phyloP scores from a whole-genome alignment of 1,140 invertebrate species.

The Colletes latitarsis region DNA sequence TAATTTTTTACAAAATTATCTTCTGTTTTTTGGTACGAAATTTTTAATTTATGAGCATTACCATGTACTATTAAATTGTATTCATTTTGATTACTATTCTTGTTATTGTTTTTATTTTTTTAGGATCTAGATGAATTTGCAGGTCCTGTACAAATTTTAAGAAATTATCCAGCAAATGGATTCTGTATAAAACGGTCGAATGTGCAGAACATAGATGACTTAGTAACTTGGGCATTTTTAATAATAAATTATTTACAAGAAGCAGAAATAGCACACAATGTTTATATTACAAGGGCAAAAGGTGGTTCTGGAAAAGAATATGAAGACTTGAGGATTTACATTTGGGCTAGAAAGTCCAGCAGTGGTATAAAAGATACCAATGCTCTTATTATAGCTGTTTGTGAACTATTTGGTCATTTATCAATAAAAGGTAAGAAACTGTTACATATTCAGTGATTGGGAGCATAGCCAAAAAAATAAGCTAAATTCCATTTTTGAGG shows the following conservation, averaged over 20 bases:
- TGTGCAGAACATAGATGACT: constrained; percentile 70
- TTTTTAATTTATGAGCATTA: too few relatives aligned
- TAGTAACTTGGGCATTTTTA: constrained; percentile 76
- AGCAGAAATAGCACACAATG: constrained; percentile 85
- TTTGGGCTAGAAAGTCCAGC: constrained; percentile 84
- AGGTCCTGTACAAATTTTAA: constrained; percentile 80
- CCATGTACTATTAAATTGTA: too few relatives aligned
- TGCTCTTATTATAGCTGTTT: constrained; percentile 84
- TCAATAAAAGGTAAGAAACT: constrained; percentile 83
- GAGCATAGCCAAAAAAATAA: too few relatives aligned
- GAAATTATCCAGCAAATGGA: constrained; percentile 83
- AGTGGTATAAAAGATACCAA: constrained; percentile 81
- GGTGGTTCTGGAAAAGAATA: constrained; percentile 54
- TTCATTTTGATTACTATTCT: too few relatives aligned
- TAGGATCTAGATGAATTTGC: constrained; percentile 81
- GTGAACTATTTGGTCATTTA: constrained; percentile 87
- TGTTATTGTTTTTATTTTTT: constrained; percentile 63
- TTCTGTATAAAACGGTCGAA: constrained; percentile 84
- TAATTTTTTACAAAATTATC: too few relatives aligned
- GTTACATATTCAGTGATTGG: constrained; percentile 7
- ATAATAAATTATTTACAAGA: constrained; percentile 82
- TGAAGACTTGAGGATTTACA: constrained; percentile 82
- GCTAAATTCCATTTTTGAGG: too few relatives aligned
- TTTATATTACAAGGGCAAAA: constrained; percentile 84
- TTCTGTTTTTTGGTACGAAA: too few relatives aligned